Base-by-base conservation (phyloP, 1,140 invertebrate genomes). In the Maconellicoccus hirsutus region DNA sequence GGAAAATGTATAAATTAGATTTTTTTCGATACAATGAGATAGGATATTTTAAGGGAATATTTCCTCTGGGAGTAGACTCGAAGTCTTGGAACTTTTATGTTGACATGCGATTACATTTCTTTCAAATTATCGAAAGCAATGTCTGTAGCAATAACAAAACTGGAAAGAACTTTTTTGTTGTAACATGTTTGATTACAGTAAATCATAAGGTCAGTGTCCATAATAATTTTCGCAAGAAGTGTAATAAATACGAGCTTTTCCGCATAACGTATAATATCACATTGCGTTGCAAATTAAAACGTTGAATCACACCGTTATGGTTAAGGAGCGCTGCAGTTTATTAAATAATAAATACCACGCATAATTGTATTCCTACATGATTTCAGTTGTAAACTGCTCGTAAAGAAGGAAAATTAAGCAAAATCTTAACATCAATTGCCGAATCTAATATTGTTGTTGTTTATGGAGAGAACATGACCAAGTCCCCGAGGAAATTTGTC, bases 21-120 rank as follows among this genome's bases (percentile, higher is more conserved):
- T 66, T 66, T 66, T 26, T 66, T 66, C 21, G 21, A 23, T 19
- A 12, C 61, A 23, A 66, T 3, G 61, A 66, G 25, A 66, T 66
- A 22, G 25, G 61, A 66, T 66, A 66, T 66, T 66, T 66, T 22
- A 66, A 66, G 21, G 61, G 25, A 66, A 66, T 66, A 66, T 66
- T 66, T 66, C 61, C 61, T 66, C 19, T 66, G 61, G 61, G 61
- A 66, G 25, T 66, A 16, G 61, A 25, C 61, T 66, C 10, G 19
- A 25, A 22, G 61, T 66, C 21, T 26, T 26, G 22, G 61, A 66
- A 66, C 61, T 66, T 66, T 66, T 66, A 66, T 66, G 25, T 25
- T 23, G 21, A 66, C 10, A 23, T 66, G 25, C 61, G 61, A 22
- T 66, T 66, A 66, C 61, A 66, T 66, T 66, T 23, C 61, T 66